Evolutionary conservation across 2,797 vertebrate species (phyloP), one percentile per base, ranked within the genome.

Genomic region (Pelochelys cantorii): DNA sequence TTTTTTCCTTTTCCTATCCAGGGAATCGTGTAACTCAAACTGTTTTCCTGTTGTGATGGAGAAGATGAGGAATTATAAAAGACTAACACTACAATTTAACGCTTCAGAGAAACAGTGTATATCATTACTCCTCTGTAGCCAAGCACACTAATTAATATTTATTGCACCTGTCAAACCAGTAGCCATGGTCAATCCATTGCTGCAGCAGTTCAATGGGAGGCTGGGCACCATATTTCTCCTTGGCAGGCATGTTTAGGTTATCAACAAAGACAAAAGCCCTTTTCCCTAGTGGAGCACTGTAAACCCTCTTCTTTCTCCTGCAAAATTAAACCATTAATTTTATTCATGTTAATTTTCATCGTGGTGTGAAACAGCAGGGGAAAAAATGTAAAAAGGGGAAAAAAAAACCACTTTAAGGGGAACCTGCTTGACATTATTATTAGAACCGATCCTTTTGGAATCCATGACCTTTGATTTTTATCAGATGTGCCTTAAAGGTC

Each of bases 81-180:
- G 98, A 98, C 98, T 98, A 98, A 98, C 97, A 96, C 98, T 97
- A 98, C 98, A 98, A 98, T 98, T 98, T 98, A 98, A 98, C 94
- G 98, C 98, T 98, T 98, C 97, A 97, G 97, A 98, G 98, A 97
- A 98, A 96, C 98, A 96, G 97, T 97, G 97, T 98, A 98, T 98
- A 97, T 98, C 98, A 97, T 98, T 98, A 98, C 97, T 98, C 97
- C 98, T 98, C 98, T 95, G 97, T 97, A 98, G 97, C 97, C 98
- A 98, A 98, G 98, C 97, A 97, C 97, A 95, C 98, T 98, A 98
- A 98, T 98, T 98, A 98, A 98, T 98, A 98, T 98, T 98, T 98
- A 98, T 98, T 98, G 97, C 98, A 98, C 98, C 98, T 98, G 98
- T 98, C 98, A 98, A 97, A 97, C 98, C 97, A 96, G 97, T 97